Conservation (phyloP, 2,888 invertebrate species). For the Drosophila picticornis region DNA sequence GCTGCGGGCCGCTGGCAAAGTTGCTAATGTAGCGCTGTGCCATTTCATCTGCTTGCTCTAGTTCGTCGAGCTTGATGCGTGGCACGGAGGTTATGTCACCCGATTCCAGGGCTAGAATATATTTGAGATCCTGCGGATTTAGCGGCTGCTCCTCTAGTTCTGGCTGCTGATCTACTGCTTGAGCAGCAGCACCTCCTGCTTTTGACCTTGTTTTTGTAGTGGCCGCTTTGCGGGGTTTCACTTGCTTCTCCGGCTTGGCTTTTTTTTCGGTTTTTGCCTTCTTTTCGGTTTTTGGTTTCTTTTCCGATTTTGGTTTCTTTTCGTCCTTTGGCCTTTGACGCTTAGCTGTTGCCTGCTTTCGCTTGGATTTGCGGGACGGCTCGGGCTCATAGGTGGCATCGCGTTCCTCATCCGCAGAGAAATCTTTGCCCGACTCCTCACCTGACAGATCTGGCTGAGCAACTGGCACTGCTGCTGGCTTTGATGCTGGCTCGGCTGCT, state of each 20-base stretch:
- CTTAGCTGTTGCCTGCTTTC: constrained; percentile 62
- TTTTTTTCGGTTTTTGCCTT: constrained; percentile 31
- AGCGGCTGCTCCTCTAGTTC: constrained; percentile 67
- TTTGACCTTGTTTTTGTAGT: constrained; percentile 8
- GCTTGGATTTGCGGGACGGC: constrained; percentile 47
- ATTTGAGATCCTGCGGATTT: constrained; percentile 77
- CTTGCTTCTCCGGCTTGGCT: constrained; percentile 32
- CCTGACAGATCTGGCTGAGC: neutral
- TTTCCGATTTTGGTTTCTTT: constrained; percentile 30
- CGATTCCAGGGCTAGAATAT: constrained; percentile 79
- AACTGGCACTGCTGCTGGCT: neutral
- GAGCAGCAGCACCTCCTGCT: neutral
- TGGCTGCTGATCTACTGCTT: constrained; percentile 25
- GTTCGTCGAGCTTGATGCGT: constrained; percentile 81
- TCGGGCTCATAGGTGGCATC: constrained; percentile 50
- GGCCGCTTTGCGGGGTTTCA: constrained; percentile 17
- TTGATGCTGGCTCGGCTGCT: neutral
- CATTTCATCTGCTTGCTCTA: constrained; percentile 85
- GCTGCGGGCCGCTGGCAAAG: constrained; percentile 13
- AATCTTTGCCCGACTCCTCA: constrained; percentile 33
- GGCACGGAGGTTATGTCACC: constrained; percentile 80
- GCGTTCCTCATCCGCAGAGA: constrained; percentile 55
- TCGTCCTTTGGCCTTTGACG: constrained; percentile 36
- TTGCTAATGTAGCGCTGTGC: constrained; percentile 81
- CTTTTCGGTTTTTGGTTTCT: constrained; percentile 34